Evolutionary conservation across 2,797 vertebrate species (phyloP).

Genomic region (Urophycis tenuis): DNA sequence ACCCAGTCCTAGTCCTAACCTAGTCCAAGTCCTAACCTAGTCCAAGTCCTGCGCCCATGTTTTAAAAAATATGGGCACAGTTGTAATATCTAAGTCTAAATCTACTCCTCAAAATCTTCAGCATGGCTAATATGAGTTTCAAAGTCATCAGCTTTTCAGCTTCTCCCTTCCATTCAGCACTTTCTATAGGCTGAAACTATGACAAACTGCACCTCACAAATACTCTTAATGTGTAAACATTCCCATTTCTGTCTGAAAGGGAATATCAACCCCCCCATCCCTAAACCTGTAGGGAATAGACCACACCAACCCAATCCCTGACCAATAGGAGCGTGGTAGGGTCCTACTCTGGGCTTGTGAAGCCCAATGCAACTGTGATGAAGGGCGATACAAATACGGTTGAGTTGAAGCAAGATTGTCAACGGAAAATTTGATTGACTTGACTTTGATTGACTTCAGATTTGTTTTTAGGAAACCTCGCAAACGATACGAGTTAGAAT

Average conservation of each 20-base stretch:
- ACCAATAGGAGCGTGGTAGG: not conserved
- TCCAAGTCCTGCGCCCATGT: too few species aligned
- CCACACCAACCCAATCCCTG: not conserved
- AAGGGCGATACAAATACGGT: too few species aligned
- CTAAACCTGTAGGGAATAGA: not conserved
- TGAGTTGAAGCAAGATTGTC: too few species aligned
- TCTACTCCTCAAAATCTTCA: not conserved
- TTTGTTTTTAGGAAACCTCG: not conserved
- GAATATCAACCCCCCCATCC: not conserved
- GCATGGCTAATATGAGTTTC: not conserved
- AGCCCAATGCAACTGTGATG: too few species aligned
- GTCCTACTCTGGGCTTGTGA: not conserved
- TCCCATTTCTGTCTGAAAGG: not conserved
- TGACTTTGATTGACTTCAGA: not conserved
- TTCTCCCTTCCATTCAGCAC: not conserved
- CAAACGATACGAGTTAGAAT: not conserved
- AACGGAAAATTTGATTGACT: not conserved
- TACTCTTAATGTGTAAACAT: not conserved
- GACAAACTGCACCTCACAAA: not conserved
- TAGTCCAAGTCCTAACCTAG: too few species aligned
- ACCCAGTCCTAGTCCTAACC: too few species aligned
- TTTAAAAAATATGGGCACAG: not conserved
- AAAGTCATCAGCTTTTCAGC: not conserved
- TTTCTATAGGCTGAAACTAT: not conserved
- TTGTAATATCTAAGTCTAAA: not conserved